Percentiles rank a stretch among this genome's conserved stretches.
Conservation (phyloP, 2,113 vertebrate genomes). For the Otis tarda region DNA sequence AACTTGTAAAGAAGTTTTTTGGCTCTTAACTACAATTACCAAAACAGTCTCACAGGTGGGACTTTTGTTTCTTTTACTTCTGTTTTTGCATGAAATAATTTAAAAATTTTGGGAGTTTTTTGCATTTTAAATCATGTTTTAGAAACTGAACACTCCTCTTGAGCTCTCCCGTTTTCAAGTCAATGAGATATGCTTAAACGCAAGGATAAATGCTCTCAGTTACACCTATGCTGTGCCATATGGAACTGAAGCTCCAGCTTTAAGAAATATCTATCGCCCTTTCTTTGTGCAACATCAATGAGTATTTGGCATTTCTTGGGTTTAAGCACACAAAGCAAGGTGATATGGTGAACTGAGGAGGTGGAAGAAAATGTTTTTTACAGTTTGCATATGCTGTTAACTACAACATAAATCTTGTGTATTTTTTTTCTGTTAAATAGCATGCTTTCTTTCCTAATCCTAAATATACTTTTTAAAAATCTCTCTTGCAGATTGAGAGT, state of each 20-base stretch:
- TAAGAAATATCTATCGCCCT: background rate
- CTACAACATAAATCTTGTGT: background rate
- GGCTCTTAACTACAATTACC: background rate
- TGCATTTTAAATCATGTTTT: background rate
- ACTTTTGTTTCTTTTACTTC: background rate
- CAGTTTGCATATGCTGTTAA: background rate
- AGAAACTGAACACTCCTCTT: background rate
- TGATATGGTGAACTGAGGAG: background rate
- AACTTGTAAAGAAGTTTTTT: background rate
- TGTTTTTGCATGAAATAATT: background rate
- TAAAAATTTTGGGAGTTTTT: background rate
- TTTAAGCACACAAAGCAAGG: background rate
- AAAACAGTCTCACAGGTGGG: background rate
- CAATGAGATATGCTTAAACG: background rate
- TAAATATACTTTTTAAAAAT: slow-evolving; percentile 12
- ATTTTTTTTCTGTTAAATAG: background rate
- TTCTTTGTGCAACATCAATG: background rate
- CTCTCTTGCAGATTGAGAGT: slow-evolving; percentile 56
- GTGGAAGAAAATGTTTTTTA: background rate
- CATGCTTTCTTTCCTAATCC: background rate
- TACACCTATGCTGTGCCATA: background rate
- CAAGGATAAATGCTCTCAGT: background rate
- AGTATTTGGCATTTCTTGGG: background rate
- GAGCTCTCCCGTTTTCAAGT: background rate
- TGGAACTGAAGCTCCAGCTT: background rate